phyloP scores from a whole-genome alignment of 2,888 invertebrate species.

The Caenorhabditis japonica region DNA sequence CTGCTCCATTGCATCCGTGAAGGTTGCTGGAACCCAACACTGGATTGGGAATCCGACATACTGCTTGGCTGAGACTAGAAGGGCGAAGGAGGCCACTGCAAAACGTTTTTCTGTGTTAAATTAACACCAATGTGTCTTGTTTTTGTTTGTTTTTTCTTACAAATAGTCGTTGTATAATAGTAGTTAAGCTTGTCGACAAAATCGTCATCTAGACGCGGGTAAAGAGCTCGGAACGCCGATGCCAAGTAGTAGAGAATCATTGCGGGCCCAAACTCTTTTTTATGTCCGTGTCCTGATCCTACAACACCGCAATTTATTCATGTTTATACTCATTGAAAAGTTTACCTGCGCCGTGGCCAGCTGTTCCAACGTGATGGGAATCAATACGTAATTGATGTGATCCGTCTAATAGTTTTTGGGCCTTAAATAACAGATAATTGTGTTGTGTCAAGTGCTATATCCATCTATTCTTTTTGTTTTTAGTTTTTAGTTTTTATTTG shows the following conservation, averaged over 20 bases:
- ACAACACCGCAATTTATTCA: neutral
- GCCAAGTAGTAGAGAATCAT: conserved; percentile 78
- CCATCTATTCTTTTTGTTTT: no score
- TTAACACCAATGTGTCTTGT: neutral
- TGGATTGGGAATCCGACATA: conserved; percentile 77
- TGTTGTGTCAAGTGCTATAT: no score
- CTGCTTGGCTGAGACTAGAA: conserved; percentile 77
- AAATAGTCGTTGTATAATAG: conserved; percentile 77
- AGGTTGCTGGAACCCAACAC: conserved; percentile 78
- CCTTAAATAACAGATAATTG: conserved; percentile 68
- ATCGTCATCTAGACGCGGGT: conserved; percentile 77
- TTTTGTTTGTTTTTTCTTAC: conserved; percentile 56
- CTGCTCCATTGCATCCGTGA: conserved; percentile 78
- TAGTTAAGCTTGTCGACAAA: conserved; percentile 78
- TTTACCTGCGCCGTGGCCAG: conserved; percentile 74
- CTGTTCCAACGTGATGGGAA: conserved; percentile 75
- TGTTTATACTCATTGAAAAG: neutral
- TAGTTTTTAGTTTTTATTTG: no score
- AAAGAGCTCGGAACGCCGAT: conserved; percentile 76
- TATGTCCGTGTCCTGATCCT: conserved; percentile 75
- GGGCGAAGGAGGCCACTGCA: conserved; percentile 76
- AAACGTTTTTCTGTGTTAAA: conserved; percentile 7
- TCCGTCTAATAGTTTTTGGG: conserved; percentile 77
- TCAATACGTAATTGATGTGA: conserved; percentile 77
- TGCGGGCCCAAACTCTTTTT: conserved; percentile 77